phyloP scores from a whole-genome alignment of 35 echinoderm and acorn worm genomes.

The Stichopus chloronotus region DNA sequence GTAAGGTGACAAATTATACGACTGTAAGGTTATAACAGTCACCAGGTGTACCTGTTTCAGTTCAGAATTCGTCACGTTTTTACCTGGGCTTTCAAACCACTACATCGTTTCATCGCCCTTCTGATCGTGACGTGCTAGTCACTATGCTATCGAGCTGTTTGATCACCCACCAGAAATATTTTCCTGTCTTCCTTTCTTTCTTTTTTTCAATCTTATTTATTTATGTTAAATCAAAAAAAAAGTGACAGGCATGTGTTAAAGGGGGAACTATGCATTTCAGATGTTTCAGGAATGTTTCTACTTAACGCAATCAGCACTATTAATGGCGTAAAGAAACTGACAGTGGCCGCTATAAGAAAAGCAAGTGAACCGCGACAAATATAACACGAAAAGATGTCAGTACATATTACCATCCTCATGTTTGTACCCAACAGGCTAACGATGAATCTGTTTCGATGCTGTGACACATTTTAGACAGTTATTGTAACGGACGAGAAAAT shows the following conservation, averaged over 20 bases:
- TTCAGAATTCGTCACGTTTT: constrained; percentile 32
- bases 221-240: neutral
- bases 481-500: no score
- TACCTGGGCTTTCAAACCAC: neutral
- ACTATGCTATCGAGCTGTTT: neutral
- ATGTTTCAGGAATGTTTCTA: no score
- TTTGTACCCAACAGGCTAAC: no score
- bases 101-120: constrained; percentile 28
- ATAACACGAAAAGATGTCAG: no score
- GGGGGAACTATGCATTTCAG: neutral
- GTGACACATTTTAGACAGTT: no score
- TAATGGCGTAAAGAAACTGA: no score
- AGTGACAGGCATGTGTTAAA: neutral
- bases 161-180: constrained; percentile 40
- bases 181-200: constrained; percentile 15
- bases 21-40: constrained; percentile 30
- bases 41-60: constrained; percentile 47
- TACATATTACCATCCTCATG: no score
- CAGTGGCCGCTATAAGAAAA: no score
- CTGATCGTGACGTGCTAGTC: constrained; percentile 44
- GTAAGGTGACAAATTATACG: constrained; percentile 32
- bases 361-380: no score
- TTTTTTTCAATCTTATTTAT: constrained; percentile 21
- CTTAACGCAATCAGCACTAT: no score
- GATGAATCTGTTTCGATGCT: no score